Conservation (phyloP, 2,113 vertebrate species). For the Cyprinodon variegatus region DNA sequence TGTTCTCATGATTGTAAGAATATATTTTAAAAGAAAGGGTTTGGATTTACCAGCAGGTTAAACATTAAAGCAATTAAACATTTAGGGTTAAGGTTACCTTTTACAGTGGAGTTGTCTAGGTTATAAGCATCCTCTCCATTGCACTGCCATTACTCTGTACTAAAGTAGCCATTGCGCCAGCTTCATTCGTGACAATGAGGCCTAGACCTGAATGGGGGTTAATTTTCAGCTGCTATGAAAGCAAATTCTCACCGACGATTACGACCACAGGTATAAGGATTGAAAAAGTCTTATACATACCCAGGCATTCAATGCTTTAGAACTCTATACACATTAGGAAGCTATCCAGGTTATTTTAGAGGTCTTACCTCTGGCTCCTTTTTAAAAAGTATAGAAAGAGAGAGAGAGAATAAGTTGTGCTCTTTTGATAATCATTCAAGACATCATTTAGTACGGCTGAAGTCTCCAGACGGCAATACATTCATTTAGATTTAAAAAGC, state of each 20-base stretch:
- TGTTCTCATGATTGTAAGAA: slow-evolving; percentile 71
- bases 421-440: slow-evolving; percentile 83
- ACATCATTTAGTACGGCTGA: slow-evolving; percentile 84
- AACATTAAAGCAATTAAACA: slow-evolving; percentile 92
- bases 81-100: slow-evolving; percentile 96
- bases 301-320: slow-evolving; percentile 84
- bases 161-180: slow-evolving; percentile 92
- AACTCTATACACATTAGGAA: slow-evolving; percentile 86
- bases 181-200: slow-evolving; percentile 89
- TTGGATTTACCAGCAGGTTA: slow-evolving; percentile 89
- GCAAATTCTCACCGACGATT: slow-evolving; percentile 81
- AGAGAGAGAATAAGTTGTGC: slow-evolving; percentile 86
- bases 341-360: slow-evolving; percentile 87
- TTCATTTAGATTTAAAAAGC: slow-evolving; percentile 84
- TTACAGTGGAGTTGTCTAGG: slow-evolving; percentile 95
- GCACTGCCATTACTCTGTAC: slow-evolving; percentile 94
- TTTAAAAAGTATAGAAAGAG: slow-evolving; percentile 87
- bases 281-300: slow-evolving; percentile 86
- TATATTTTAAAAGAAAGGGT: slow-evolving; percentile 80
- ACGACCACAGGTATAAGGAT: slow-evolving; percentile 82
- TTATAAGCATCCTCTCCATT: slow-evolving; percentile 95
- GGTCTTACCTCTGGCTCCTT: slow-evolving; percentile 88
- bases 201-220: slow-evolving; percentile 94
- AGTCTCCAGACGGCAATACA: slow-evolving; percentile 82
- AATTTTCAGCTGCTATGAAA: slow-evolving; percentile 84